Percentiles rank a stretch among this genome's conserved stretches.
phyloP scores from a whole-genome alignment of 1,140 invertebrate genomes.

The Neuroterus valhalla region DNA sequence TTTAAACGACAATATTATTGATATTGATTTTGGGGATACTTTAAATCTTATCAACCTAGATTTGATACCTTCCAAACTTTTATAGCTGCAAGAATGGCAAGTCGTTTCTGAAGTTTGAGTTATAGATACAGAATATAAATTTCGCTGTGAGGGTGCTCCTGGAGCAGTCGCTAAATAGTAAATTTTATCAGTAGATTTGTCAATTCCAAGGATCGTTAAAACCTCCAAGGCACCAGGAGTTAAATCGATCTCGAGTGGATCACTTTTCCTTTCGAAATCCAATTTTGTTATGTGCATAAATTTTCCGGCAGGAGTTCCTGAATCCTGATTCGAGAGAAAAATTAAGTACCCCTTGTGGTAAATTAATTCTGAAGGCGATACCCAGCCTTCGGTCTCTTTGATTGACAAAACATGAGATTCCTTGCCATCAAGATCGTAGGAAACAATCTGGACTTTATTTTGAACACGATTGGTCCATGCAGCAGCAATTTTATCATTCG shows the following conservation, averaged over 20 bases:
- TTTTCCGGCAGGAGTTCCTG: conserved; percentile 8
- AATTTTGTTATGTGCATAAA: conserved; percentile 25
- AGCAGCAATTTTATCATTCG: neutral
- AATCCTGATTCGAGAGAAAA: neutral
- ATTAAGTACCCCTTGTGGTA: conserved; percentile 1
- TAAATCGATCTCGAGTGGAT: conserved; percentile 58
- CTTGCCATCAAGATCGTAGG: neutral
- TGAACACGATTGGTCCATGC: conserved; percentile 12
- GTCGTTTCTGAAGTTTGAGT: conserved; percentile 58
- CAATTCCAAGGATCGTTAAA: conserved; percentile 71
- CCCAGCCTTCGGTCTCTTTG: neutral
- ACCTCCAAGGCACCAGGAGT: conserved; percentile 72
- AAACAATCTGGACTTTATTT: neutral
- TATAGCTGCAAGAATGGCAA: conserved; percentile 69
- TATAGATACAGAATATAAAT: conserved; percentile 73
- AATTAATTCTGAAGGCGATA: neutral
- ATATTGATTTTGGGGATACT: neutral
- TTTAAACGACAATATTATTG: neutral
- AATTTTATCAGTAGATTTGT: conserved; percentile 63
- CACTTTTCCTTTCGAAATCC: neutral
- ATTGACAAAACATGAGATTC: neutral
- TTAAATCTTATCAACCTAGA: neutral
- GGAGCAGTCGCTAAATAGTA: conserved; percentile 75
- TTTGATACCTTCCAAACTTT: conserved; percentile 68
- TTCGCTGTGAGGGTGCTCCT: conserved; percentile 70